Evolutionary conservation across 2,113 vertebrate genomes (phyloP).

Genomic region (Acinonyx jubatus): DNA sequence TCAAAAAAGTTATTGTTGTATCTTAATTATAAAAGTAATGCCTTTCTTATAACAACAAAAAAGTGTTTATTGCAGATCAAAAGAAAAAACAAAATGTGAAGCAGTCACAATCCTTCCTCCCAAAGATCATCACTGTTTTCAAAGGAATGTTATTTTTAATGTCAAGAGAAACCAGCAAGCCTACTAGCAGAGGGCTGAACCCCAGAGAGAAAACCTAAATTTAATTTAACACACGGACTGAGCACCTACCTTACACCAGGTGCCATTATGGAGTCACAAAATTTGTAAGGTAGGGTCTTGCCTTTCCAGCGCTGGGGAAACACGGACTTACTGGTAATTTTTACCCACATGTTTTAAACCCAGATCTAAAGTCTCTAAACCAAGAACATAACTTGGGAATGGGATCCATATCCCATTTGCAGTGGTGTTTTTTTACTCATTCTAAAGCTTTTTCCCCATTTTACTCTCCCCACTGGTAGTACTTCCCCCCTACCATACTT

Average conservation of each 20-base stretch:
- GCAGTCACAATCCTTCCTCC: background rate
- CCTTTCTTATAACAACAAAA: background rate
- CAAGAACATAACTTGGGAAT: background rate
- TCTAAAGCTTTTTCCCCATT: background rate
- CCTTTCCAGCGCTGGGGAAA: background rate
- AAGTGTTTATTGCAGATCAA: background rate
- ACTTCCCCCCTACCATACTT: background rate
- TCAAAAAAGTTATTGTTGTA: background rate
- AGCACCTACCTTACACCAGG: background rate
- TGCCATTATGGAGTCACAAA: too few species aligned
- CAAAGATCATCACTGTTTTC: slow-evolving; percentile 1
- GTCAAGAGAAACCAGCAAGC: background rate
- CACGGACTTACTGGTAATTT: background rate
- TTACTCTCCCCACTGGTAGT: background rate
- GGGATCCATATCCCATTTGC: background rate
- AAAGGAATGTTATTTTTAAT: slow-evolving; percentile 22
- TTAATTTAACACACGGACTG: background rate
- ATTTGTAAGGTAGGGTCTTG: background rate
- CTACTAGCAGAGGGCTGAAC: background rate
- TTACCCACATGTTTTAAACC: background rate
- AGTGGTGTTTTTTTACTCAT: background rate
- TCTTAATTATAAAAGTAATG: background rate
- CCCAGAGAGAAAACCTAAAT: background rate
- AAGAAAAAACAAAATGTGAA: background rate
- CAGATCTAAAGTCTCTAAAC: background rate